phyloP scores from a whole-genome alignment of 2,113 vertebrate species.

The Gymnorhina tibicen region DNA sequence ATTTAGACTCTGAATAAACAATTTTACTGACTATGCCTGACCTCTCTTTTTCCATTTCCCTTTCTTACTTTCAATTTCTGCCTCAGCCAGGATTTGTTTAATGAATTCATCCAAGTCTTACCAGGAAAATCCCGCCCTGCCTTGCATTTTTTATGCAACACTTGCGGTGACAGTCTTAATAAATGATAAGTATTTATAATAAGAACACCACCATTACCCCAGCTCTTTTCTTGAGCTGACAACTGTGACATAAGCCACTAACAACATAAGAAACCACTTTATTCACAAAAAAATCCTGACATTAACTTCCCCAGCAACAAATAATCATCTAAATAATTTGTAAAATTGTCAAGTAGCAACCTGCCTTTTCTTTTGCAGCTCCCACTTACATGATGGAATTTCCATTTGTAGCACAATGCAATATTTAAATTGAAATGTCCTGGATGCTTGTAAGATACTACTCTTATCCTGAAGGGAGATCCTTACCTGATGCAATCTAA shows the following conservation, averaged over 20 bases:
- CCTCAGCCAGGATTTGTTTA: background rate
- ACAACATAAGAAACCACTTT: constrained; percentile 41
- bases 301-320: background rate
- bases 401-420: background rate
- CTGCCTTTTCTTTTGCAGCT: background rate
- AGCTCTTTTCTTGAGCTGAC: background rate
- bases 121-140: background rate
- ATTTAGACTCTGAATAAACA: background rate
- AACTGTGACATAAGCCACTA: background rate
- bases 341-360: background rate
- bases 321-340: constrained; percentile 21
- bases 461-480: background rate
- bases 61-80: background rate
- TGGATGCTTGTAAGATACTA: background rate
- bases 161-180: background rate
- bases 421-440: background rate
- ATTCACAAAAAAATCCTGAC: background rate
- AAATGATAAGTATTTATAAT: constrained; percentile 29
- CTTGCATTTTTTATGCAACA: background rate
- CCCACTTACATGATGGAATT: background rate
- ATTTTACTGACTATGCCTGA: background rate
- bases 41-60: background rate
- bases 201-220: background rate
- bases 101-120: background rate
- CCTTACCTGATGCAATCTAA: background rate